phyloP scores from a whole-genome alignment of 2,888 invertebrate species.

The Nasonia oneida region DNA sequence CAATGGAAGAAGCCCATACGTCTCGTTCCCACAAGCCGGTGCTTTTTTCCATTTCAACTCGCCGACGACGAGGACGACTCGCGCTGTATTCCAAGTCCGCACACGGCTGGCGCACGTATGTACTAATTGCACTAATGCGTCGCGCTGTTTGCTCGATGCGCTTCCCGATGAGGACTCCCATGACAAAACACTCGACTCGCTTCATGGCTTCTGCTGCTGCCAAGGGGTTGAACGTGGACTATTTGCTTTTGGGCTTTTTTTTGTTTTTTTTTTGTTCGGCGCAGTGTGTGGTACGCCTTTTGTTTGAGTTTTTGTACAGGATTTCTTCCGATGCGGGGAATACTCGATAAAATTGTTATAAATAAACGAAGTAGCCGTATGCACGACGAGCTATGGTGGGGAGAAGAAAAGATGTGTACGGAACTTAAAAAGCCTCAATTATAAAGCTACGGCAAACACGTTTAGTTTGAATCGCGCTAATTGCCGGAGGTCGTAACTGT shows the following conservation, averaged over 20 bases:
- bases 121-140: constrained; percentile 58
- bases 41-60: background rate
- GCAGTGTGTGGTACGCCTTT: background rate
- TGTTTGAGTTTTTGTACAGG: background rate
- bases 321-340: background rate
- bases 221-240: constrained; percentile 8
- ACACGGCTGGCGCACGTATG: constrained; percentile 1
- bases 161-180: constrained; percentile 24
- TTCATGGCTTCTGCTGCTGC: background rate
- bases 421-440: background rate
- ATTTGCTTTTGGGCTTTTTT: background rate
- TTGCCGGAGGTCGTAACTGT: constrained; percentile 4
- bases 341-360: no score
- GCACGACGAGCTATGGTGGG: no score
- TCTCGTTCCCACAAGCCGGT: constrained; percentile 24
- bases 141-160: constrained; percentile 48
- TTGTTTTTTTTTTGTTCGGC: background rate
- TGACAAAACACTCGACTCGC: constrained; percentile 38
- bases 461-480: background rate
- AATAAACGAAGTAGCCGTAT: no score
- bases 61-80: background rate
- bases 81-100: background rate
- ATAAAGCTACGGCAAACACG: background rate
- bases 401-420: background rate
- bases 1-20: background rate